Percentiles rank a stretch among this genome's conserved stretches.
Conservation (phyloP, 2,113 vertebrate species). For the Chelonoidis abingdonii region DNA sequence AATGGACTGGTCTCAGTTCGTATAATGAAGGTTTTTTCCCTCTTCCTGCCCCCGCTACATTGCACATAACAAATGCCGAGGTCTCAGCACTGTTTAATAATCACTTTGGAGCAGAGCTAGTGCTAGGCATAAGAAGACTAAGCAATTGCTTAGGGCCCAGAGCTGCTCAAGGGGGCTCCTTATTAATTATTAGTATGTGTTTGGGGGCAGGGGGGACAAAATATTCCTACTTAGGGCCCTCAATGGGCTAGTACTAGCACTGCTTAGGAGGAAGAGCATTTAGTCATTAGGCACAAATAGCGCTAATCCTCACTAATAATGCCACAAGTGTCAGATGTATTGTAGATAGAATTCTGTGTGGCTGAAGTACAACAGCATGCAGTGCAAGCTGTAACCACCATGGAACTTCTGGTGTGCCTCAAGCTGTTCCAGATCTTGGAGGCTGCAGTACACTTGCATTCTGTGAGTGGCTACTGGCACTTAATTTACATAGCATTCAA, state of each 20-base stretch:
- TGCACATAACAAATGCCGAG: background rate
- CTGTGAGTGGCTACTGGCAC: background rate
- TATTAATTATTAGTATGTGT: background rate
- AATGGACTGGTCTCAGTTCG: background rate
- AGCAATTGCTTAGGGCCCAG: background rate
- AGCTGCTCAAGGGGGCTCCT: background rate
- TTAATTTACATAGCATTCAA: background rate
- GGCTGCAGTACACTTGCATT: no score
- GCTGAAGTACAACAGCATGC: no score
- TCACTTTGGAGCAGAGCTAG: background rate
- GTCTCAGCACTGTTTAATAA: background rate
- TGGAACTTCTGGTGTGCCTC: no score
- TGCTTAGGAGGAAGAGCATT: background rate
- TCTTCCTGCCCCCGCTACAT: background rate
- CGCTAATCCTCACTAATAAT: no score
- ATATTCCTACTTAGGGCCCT: background rate
- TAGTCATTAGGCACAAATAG: no score
- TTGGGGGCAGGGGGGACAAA: background rate
- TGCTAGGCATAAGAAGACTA: background rate
- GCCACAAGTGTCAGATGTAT: no score
- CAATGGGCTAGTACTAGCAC: no score
- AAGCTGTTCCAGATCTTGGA: no score
- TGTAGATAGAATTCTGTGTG: no score
- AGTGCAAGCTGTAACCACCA: no score
- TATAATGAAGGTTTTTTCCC: background rate